These are phyloP conservation scores for Coregonus suidteri DNA, from an alignment of 2,797 vertebrate genomes.

Conservation along the genomic window DNA sequence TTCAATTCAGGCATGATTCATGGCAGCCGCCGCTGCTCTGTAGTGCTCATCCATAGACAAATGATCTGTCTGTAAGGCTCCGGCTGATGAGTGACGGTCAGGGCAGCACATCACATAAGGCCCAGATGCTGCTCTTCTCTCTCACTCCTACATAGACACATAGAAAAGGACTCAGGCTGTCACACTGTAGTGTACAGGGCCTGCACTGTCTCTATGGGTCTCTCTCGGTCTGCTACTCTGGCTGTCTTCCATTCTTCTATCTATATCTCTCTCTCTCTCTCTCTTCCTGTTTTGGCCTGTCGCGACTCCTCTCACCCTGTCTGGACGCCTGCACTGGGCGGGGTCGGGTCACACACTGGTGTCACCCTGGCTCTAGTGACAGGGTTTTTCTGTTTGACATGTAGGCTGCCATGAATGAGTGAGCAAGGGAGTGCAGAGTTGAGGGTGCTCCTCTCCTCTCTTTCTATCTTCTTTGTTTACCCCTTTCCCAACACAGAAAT, in stretches of 20 bases:
- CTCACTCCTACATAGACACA: background rate
- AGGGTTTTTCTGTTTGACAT: no score
- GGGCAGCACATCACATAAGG: constrained; percentile 17
- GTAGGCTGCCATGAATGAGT: no score
- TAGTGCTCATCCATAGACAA: background rate
- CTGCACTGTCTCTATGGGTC: background rate
- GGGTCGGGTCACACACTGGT: no score
- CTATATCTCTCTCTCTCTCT: background rate
- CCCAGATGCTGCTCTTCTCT: background rate
- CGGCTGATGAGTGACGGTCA: background rate
- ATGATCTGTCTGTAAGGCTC: background rate
- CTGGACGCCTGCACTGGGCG: no score
- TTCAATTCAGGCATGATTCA: constrained; percentile 39
- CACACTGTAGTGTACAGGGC: background rate
- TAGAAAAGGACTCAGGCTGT: background rate
- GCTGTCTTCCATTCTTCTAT: no score
- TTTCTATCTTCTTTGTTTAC: background rate
- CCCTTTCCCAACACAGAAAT: constrained; percentile 11
- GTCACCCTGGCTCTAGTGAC: background rate
- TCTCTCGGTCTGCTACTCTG: no score
- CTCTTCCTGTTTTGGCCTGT: background rate
- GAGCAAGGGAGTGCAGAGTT: no score
- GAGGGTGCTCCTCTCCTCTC: background rate
- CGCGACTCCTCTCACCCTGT: background rate
- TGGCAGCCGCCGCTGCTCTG: background rate